Conservation (phyloP, 2,113 vertebrate genomes). For the Martes martes region DNA sequence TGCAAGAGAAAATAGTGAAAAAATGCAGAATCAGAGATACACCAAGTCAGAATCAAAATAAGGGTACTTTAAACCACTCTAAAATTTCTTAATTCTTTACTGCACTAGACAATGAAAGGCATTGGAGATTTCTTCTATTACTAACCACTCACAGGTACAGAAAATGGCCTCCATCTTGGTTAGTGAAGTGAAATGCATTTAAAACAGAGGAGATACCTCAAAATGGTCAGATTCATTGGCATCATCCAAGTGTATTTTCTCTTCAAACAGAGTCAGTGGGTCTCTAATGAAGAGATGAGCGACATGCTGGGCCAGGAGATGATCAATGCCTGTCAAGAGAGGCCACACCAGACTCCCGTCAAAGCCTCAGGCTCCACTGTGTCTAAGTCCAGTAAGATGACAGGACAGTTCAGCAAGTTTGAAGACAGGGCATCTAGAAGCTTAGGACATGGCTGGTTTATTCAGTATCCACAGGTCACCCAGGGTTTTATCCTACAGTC, state of each 20-base stretch:
- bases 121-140: not conserved
- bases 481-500: not conserved
- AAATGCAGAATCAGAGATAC: not conserved
- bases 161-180: not conserved
- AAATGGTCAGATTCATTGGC: constrained; percentile 99
- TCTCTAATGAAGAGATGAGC: constrained; percentile 99
- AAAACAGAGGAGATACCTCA: constrained; percentile 84
- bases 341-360: not conserved
- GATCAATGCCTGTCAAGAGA: constrained; percentile 92
- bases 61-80: not conserved
- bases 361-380: not conserved
- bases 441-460: not conserved
- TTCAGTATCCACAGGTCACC: not conserved
- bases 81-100: not conserved
- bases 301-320: constrained; percentile 96
- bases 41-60: not conserved
- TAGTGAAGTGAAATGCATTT: not conserved
- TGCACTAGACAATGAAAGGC: not conserved
- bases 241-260: constrained; percentile 97
- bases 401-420: not conserved
- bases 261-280: constrained; percentile 93
- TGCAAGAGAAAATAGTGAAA: not conserved
- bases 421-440: not conserved
- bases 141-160: not conserved
- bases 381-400: not conserved